Percentiles rank a stretch among this genome's conserved stretches.
phyloP scores from a whole-genome alignment of 1,140 invertebrate genomes.

The Diorhabda sublineata region DNA sequence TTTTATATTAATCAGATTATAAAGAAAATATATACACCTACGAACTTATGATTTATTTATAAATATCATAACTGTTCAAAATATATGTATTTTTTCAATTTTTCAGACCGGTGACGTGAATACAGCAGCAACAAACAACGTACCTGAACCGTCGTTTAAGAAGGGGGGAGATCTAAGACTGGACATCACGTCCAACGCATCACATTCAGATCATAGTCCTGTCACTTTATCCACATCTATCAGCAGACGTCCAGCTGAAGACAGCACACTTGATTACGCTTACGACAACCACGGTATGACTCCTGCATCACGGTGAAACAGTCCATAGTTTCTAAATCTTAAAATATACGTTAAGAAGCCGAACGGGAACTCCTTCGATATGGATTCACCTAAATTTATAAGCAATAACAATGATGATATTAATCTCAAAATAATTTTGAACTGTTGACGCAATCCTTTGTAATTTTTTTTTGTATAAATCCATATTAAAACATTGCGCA shows the following conservation, averaged over 20 bases:
- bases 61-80: too few relatives aligned
- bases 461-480: too few relatives aligned
- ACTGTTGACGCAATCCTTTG: too few relatives aligned
- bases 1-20: too few relatives aligned
- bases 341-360: too few relatives aligned
- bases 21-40: too few relatives aligned
- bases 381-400: too few relatives aligned
- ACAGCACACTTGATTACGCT: constrained; percentile 63
- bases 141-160: constrained; percentile 20
- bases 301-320: neutral
- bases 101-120: constrained; percentile 15
- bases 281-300: constrained; percentile 68
- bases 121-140: constrained; percentile 10
- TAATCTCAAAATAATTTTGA: too few relatives aligned
- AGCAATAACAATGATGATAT: too few relatives aligned
- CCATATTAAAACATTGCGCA: too few relatives aligned
- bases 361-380: too few relatives aligned
- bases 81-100: neutral
- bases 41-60: too few relatives aligned
- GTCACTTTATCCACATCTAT: constrained; percentile 43
- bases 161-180: constrained; percentile 37
- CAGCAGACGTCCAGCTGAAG: constrained; percentile 55
- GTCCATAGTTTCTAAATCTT: neutral
- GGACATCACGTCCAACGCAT: constrained; percentile 34
- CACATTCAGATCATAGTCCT: constrained; percentile 39